A percentile compares a stretch with the other conserved stretches of the same genome.
These are phyloP conservation scores for Lithophane socia DNA, from an alignment of 2,888 invertebrate genomes.

Conservation along the genomic window DNA sequence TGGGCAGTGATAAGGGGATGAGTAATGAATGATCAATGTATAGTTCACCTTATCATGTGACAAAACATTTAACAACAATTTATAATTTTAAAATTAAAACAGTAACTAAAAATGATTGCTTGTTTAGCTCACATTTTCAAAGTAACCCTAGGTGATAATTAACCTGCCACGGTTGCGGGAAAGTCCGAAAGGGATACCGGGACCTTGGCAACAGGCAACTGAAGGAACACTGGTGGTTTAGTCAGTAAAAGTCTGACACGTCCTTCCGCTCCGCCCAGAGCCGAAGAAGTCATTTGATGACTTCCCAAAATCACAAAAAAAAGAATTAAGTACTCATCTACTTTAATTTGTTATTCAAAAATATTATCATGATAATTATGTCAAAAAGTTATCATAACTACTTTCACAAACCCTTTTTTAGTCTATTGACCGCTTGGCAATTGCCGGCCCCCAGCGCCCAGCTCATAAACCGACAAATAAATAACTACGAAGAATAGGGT, in stretches of 20 bases:
- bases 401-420: neutral
- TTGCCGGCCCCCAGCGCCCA: no score
- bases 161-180: neutral
- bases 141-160: neutral
- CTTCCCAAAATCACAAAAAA: no score
- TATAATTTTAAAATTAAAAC: neutral
- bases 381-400: slow-evolving; percentile 34
- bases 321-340: neutral
- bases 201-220: no score
- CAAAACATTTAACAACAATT: slow-evolving; percentile 25
- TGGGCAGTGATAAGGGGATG: slow-evolving; percentile 40
- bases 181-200: no score
- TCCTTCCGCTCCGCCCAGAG: no score
- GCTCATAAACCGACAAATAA: no score
- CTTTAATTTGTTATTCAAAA: neutral
- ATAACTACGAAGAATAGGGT: no score
- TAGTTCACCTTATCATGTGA: slow-evolving; percentile 26
- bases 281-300: no score
- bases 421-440: neutral
- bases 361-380: slow-evolving; percentile 24
- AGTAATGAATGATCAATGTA: slow-evolving; percentile 9
- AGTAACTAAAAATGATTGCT: neutral
- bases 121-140: neutral
- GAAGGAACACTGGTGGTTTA: no score
- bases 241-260: no score